Conservation (phyloP, 37 sponge, comb jelly and placozoan genomes). For the Bolinopsis microptera region DNA sequence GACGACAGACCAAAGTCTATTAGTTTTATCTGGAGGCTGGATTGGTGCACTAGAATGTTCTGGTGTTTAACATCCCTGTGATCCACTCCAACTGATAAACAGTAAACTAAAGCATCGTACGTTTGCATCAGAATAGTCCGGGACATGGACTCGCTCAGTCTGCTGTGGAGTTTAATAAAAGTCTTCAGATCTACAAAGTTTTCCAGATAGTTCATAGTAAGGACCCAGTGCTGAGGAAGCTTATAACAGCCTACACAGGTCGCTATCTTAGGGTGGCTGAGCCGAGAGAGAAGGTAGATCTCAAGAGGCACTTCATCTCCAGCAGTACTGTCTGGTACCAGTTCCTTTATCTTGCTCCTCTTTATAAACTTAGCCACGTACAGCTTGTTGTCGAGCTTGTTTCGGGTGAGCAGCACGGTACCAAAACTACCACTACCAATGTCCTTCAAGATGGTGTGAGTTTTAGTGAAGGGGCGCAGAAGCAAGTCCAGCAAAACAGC, state of each 20-base stretch:
- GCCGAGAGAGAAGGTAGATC: conserved; percentile 50
- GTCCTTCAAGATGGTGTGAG: conserved; percentile 65
- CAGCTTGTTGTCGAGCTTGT: conserved; percentile 7
- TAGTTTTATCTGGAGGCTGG: conserved; percentile 41
- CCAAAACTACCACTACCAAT: conserved; percentile 59
- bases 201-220: conserved; percentile 58
- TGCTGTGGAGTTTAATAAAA: conserved; percentile 4
- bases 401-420: conserved; percentile 43
- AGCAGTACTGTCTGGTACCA: not conserved
- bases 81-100: conserved; percentile 48
- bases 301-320: conserved; percentile 11
- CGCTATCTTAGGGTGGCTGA: conserved; percentile 12
- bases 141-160: conserved; percentile 7
- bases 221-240: conserved; percentile 59
- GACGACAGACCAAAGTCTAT: conserved; percentile 59
- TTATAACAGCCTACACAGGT: not conserved
- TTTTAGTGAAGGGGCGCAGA: conserved; percentile 46
- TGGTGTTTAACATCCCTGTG: conserved; percentile 55
- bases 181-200: conserved; percentile 11
- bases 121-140: conserved; percentile 34
- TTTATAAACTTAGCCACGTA: conserved; percentile 63
- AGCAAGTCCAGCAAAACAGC: conserved; percentile 32
- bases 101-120: conserved; percentile 60
- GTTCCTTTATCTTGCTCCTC: conserved; percentile 20
- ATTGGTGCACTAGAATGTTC: conserved; percentile 32